phyloP scores from a whole-genome alignment of 2,888 invertebrate species.

The Apotomis betuletana region DNA sequence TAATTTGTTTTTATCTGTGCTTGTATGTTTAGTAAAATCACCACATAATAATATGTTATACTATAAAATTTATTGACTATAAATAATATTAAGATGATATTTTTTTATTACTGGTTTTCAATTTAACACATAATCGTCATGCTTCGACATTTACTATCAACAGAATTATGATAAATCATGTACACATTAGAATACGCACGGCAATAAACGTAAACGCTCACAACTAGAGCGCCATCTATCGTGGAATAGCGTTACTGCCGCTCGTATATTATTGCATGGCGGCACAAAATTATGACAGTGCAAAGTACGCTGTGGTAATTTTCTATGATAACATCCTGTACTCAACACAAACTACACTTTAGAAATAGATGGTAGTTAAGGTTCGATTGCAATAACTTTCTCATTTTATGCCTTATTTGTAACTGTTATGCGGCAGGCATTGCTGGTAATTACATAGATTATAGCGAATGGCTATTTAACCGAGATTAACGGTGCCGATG shows the following conservation, averaged over 20 bases:
- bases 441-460: conserved; percentile 20
- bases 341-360: conserved; percentile 20
- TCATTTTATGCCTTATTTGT: conserved; percentile 39
- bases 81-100: too few relatives aligned
- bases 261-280: conserved; percentile 22
- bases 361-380: conserved; percentile 33
- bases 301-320: conserved; percentile 37
- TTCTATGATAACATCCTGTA: conserved; percentile 36
- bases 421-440: conserved; percentile 32
- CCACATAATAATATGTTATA: too few relatives aligned
- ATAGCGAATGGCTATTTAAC: conserved; percentile 22
- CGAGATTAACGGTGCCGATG: neutral
- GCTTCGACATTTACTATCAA: neutral
- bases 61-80: too few relatives aligned
- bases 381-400: conserved; percentile 36
- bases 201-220: neutral
- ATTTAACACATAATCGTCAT: neutral
- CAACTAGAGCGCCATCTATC: conserved; percentile 54
- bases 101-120: too few relatives aligned
- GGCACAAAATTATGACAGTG: conserved; percentile 27
- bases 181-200: neutral
- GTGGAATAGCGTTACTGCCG: conserved; percentile 47
- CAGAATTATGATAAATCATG: neutral
- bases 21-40: too few relatives aligned
- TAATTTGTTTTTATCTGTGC: neutral